Evolutionary conservation across 2,113 vertebrate species (phyloP).

Genomic region (Thryonomys swinderianus): DNA sequence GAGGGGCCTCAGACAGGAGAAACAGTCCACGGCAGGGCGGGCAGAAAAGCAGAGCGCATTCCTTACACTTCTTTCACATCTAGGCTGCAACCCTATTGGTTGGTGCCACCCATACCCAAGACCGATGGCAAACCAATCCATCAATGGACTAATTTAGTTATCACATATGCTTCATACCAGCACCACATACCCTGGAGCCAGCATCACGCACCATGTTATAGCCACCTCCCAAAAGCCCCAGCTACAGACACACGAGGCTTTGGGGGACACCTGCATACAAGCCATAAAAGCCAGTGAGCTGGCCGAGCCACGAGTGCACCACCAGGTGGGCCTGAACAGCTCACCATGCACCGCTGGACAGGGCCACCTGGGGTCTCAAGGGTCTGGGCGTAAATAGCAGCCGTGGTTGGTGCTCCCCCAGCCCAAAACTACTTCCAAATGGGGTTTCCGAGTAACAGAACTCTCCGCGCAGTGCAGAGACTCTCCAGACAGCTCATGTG

Average conservation of each 20-base stretch:
- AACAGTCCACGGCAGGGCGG: background rate
- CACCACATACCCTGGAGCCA: background rate
- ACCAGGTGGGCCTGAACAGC: too few relatives aligned
- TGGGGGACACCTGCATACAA: background rate
- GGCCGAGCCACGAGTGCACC: too few relatives aligned
- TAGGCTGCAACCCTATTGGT: background rate
- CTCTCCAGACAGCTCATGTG: background rate
- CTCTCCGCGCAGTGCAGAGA: background rate
- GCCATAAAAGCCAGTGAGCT: background rate
- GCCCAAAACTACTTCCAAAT: constrained; percentile 7
- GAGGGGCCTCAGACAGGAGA: background rate
- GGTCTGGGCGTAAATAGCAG: background rate
- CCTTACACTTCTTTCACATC: background rate
- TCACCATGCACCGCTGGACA: background rate
- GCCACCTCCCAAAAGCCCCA: background rate
- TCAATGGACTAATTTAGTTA: background rate
- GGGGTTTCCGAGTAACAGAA: background rate
- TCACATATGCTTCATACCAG: background rate
- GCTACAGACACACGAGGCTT: background rate
- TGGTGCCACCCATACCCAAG: background rate
- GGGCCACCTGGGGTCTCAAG: background rate
- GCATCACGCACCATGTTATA: background rate
- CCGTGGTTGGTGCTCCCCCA: background rate
- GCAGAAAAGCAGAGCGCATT: background rate
- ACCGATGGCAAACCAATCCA: background rate